phyloP scores from a whole-genome alignment of 2,888 invertebrate species.

The Notocelia uddmanniana region DNA sequence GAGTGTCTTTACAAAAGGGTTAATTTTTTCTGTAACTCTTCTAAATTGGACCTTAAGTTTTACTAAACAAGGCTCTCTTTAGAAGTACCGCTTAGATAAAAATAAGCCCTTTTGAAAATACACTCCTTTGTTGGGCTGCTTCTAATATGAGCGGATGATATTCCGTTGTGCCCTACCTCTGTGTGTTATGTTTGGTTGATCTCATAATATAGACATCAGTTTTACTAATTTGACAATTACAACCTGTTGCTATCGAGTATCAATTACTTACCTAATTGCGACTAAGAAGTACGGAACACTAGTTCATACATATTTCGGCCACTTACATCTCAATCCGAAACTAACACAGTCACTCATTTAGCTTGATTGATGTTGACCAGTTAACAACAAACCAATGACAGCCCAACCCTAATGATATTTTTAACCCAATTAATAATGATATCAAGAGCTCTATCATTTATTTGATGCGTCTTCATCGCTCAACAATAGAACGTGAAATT shows the following conservation, averaged over 20 bases:
- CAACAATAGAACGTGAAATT: conserved; percentile 52
- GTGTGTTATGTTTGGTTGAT: not conserved
- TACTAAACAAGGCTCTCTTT: too few relatives aligned
- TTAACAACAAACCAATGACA: conserved; percentile 50
- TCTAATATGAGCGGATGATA: too few relatives aligned
- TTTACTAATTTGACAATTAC: not conserved
- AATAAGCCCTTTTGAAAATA: too few relatives aligned
- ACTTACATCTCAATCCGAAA: conserved; percentile 35
- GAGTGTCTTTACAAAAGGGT: too few relatives aligned
- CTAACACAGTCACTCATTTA: conserved; percentile 41
- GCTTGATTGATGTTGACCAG: conserved; percentile 54
- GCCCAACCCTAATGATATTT: conserved; percentile 66
- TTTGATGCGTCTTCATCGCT: conserved; percentile 69
- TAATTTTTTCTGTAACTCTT: too few relatives aligned
- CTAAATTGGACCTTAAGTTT: too few relatives aligned
- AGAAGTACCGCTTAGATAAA: too few relatives aligned
- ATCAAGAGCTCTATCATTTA: conserved; percentile 72
- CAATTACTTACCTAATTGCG: too few relatives aligned
- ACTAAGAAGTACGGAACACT: not conserved
- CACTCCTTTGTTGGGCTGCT: too few relatives aligned
- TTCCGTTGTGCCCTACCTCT: too few relatives aligned
- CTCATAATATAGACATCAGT: not conserved
- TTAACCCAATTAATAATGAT: conserved; percentile 81
- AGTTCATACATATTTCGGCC: conserved; percentile 4
- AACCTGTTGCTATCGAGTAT: too few relatives aligned